Base-by-base conservation (phyloP, 2,113 vertebrate species). In the Mesembrinibis cayennensis region DNA sequence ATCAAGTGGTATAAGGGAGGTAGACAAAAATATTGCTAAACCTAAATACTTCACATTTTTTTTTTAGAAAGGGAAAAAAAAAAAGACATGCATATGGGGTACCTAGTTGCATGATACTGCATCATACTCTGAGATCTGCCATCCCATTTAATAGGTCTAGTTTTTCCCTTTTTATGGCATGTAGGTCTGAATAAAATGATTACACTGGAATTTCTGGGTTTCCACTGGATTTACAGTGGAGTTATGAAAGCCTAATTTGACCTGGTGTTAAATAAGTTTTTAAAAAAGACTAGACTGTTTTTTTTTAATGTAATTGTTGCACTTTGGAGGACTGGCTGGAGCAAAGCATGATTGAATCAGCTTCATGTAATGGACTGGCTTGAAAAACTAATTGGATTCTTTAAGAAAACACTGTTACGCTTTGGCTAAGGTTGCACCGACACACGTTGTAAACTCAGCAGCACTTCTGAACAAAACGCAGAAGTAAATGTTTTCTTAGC, bases 401-500 rank as follows among this genome's bases (percentile, higher is more conserved):
- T 82, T 78, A 90, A 49, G 91, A 70, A 84, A 97, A 84, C 76
- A n/a, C 23, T 23, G 61, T 66, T 87, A 49, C 0, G 0, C 67
- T 94, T 95, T 89, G 89, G 61, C 47, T 88, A 72, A 83, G 49
- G 25, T 56, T 93, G 59, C 71, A 86, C 53, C 0, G 0, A 62
- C 55, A 59, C 55, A 87, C 3, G 0, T 26, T 95, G 86, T 82
- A 94, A 95, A 81, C 89, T 91, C 91, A 86, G 87, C 79, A 91
- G 87, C 56, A 19, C 70, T 87, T 89, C 81, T 32, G 58, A 91
- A 56, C 56, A 87, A 91, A 95, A 71, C 0, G 0, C 36, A 80
- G 73, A 91, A 93, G 78, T 91, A 93, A 95, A 90, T 93, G 89
- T 95, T 97, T 96, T 87, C 84, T 95, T 94, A 94, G 89, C 61